Conservation (phyloP, 2,113 vertebrate species). For the Turnix velox region DNA sequence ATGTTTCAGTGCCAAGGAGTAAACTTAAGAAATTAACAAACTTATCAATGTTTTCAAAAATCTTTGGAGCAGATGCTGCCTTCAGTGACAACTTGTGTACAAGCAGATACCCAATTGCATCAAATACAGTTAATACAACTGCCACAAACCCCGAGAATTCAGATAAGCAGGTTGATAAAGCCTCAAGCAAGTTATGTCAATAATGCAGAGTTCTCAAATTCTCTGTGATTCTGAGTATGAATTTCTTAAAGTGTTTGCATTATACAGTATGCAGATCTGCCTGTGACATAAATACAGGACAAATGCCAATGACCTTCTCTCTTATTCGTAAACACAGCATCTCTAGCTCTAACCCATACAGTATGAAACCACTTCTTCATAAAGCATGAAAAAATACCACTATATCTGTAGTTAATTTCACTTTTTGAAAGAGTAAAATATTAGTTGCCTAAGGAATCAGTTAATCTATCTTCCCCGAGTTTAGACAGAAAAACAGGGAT, state of each 20-base stretch:
- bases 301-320: background rate
- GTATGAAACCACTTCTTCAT: background rate
- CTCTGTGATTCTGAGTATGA: background rate
- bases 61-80: background rate
- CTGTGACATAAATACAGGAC: background rate
- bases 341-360: background rate
- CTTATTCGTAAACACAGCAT: background rate
- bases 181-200: background rate
- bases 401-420: background rate
- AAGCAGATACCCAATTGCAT: background rate
- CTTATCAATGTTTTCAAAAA: background rate
- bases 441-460: conserved; percentile 13
- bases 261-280: background rate
- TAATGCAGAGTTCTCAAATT: background rate
- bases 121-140: background rate
- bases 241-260: background rate
- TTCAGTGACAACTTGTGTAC: background rate
- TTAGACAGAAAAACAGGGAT: background rate
- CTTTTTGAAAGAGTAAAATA: background rate
- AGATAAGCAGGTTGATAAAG: background rate
- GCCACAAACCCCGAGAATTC: background rate
- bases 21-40: background rate
- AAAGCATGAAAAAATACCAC: background rate
- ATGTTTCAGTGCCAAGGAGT: background rate
- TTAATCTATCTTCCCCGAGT: background rate